Base-by-base conservation (phyloP, 2,113 vertebrate genomes). In the Nanorana parkeri region DNA sequence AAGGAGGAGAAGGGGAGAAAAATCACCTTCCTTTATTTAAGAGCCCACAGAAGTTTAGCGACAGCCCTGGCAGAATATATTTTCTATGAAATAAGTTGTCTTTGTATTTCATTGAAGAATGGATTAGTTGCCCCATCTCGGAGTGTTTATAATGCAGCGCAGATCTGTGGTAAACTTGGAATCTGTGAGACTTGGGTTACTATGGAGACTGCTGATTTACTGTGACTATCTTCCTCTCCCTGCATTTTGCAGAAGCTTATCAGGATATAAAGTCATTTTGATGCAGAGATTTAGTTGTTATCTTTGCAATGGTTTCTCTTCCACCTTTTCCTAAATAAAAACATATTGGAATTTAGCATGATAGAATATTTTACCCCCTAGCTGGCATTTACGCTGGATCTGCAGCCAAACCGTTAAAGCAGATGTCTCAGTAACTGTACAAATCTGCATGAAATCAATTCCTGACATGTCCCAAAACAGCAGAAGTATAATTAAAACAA, bases 131-230 rank as follows among this genome's bases (percentile, higher is more conserved):
- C 21, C 32, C 51, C 32, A 7, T 17, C 66, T 17, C 54, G 4
- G 21, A 11, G 52, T 16, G 77, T 29, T 65, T 36, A 28, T 68
- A 24, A 54, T 60, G 77, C 65, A 69, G 65, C 68, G 77, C 77
- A 79, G 77, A 60, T 61, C 54, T 19, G n/a, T 21, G 67, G 78
- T 51, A 71, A 41, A 61, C 29, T 41, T 32, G 11, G 52, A 60
- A 24, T 68, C 67, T 63, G 21, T n/a, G 28, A 75, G 55, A 29
- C 3, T 4, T 3, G 63, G 26, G 80, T 83, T 83, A 83, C 80
- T 23, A 83, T 83, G 80, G 80, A 76, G 80, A 83, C 80, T 15
- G 64, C 72, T 76, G 68, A 83, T 83, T 76, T 76, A 83, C 80
- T 76, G 80, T 76, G 72, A 76, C 80, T 72, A 75, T 75, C 71